These are phyloP conservation scores for Hydrolagus colliei DNA, from an alignment of 2,797 vertebrate genomes.

Conservation along the genomic window DNA sequence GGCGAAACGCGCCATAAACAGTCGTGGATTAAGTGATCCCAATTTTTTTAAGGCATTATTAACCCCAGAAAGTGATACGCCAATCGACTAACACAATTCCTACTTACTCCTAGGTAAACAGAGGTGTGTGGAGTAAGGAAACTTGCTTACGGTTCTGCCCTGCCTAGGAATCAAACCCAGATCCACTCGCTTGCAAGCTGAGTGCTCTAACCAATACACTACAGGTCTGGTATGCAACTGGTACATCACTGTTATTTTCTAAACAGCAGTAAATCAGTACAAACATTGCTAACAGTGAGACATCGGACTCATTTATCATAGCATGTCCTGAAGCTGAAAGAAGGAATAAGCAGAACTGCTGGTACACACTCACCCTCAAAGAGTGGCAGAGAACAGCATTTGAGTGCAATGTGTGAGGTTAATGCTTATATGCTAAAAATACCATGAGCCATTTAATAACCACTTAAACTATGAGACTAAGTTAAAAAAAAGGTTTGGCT, in stretches of 20 bases:
- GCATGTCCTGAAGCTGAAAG: background rate
- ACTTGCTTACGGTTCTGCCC: too few species aligned
- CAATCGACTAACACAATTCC: too few species aligned
- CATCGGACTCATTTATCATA: background rate
- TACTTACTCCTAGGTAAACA: too few species aligned
- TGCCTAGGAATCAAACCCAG: too few species aligned
- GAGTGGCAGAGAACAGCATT: background rate
- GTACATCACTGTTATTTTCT: background rate
- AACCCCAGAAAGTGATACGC: too few species aligned
- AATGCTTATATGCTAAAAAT: background rate
- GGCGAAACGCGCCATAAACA: too few species aligned
- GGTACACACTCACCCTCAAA: background rate
- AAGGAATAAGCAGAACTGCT: background rate
- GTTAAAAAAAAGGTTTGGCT: background rate
- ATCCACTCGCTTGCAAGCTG: too few species aligned
- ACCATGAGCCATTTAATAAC: background rate
- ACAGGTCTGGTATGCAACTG: conserved; percentile 45
- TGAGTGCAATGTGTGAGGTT: background rate
- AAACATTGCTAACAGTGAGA: background rate
- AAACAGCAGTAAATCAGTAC: background rate
- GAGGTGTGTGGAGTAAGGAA: too few species aligned
- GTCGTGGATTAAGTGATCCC: too few species aligned
- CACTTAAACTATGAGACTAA: background rate
- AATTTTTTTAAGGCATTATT: too few species aligned
- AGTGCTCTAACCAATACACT: too few species aligned